Percentiles rank a stretch among this genome's conserved stretches.
Evolutionary conservation across 2,888 invertebrate species (phyloP).

Genomic region (Andricus quercusramuli): DNA sequence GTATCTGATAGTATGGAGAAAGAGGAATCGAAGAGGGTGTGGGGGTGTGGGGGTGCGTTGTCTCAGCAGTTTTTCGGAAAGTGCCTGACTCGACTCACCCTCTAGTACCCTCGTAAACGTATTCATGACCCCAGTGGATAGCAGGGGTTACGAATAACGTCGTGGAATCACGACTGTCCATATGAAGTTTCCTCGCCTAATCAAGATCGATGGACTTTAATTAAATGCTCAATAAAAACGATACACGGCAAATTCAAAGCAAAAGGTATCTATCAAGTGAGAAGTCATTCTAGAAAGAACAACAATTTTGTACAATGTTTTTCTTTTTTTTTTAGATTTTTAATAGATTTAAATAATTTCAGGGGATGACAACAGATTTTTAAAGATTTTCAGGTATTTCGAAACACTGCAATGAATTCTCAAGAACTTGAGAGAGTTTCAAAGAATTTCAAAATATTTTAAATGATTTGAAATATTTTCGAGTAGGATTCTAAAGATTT

Average conservation of each 20-base stretch:
- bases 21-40: background rate
- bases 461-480: too few species aligned
- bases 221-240: constrained; percentile 70
- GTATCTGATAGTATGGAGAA: constrained; percentile 26
- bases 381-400: too few species aligned
- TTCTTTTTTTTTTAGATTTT: too few species aligned
- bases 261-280: constrained; percentile 11
- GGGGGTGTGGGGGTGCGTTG: constrained; percentile 50
- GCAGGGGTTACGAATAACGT: constrained; percentile 66
- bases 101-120: constrained; percentile 66
- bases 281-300: background rate
- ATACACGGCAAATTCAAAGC: constrained; percentile 47
- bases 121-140: constrained; percentile 67
- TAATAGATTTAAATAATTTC: too few species aligned
- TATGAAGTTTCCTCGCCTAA: constrained; percentile 72
- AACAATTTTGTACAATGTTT: too few species aligned
- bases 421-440: too few species aligned
- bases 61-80: constrained; percentile 57
- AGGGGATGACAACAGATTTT: too few species aligned
- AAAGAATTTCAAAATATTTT: too few species aligned
- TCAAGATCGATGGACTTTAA: constrained; percentile 77
- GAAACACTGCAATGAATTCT: too few species aligned
- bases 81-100: constrained; percentile 49
- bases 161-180: constrained; percentile 74
- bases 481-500: too few species aligned